phyloP scores from a whole-genome alignment of 2,797 vertebrate genomes.

The Cirrhinus molitorella region DNA sequence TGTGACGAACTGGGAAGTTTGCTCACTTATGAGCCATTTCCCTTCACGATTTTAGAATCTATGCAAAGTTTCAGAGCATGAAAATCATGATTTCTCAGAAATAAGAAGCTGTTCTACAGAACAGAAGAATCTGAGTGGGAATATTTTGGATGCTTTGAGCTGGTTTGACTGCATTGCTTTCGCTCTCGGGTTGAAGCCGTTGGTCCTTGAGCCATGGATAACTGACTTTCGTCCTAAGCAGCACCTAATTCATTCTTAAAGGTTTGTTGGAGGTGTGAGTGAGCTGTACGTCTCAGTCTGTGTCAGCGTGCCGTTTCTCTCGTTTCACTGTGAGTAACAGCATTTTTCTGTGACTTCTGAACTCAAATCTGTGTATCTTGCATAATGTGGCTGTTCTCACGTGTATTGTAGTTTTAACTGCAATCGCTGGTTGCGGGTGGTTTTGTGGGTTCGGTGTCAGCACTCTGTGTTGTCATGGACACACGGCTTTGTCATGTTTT shows the following conservation, averaged over 20 bases:
- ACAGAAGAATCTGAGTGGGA: not conserved
- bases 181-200: not conserved
- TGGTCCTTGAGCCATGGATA: not conserved
- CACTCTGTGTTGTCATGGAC: not conserved
- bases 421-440: not conserved
- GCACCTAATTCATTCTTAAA: not conserved
- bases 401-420: not conserved
- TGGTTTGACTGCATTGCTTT: slow-evolving; percentile 43
- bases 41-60: not conserved
- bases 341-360: not conserved
- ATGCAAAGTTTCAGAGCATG: not conserved
- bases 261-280: slow-evolving; percentile 28
- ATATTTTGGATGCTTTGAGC: slow-evolving; percentile 34
- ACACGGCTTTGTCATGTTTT: not conserved
- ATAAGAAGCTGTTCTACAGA: not conserved
- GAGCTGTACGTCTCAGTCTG: not conserved
- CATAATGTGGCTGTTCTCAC: not conserved
- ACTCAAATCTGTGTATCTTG: not conserved
- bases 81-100: not conserved
- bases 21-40: not conserved
- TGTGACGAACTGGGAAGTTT: slow-evolving; percentile 18
- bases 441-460: slow-evolving; percentile 17
- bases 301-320: not conserved
- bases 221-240: not conserved
- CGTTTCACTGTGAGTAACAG: not conserved